phyloP scores from a whole-genome alignment of 92 coral and sea anemone species.

The Actinernus sp. region DNA sequence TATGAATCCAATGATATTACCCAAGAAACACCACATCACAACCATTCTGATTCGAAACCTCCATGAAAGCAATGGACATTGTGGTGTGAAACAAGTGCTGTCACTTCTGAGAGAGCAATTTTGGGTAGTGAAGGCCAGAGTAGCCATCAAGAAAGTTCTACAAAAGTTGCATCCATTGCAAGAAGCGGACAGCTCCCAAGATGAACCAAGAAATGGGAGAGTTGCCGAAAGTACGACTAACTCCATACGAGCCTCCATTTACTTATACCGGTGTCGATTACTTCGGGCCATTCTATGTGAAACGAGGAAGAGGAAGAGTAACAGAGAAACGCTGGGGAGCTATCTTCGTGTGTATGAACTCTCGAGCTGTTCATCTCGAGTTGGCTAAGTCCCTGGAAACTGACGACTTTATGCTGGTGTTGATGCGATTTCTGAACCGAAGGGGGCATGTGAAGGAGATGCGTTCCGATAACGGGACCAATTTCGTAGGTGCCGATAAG shows the following conservation, averaged over 20 bases:
- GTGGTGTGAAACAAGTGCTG: conserved; percentile 64
- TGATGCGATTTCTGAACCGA: conserved; percentile 54
- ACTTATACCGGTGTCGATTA: conserved; percentile 54
- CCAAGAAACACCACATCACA: conserved; percentile 52
- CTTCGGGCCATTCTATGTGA: conserved; percentile 49
- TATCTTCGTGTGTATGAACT: no score
- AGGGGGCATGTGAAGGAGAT: no score
- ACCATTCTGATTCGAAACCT: conserved; percentile 36
- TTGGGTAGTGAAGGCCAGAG: conserved; percentile 67
- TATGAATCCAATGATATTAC: conserved; percentile 36
- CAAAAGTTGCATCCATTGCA: no score
- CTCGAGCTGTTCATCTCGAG: conserved; percentile 60
- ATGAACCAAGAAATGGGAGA: conserved; percentile 23
- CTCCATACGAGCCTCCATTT: no score
- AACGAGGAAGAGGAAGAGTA: no score
- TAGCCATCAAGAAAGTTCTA: conserved; percentile 26
- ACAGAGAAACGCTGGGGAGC: no score
- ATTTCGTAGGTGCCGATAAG: no score
- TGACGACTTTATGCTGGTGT: no score
- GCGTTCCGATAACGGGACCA: no score
- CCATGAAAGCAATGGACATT: conserved; percentile 44
- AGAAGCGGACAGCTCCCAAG: no score
- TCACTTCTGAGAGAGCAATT: conserved; percentile 54
- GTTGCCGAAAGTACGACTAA: conserved; percentile 37
- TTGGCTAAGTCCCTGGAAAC: conserved; percentile 49